phyloP scores from a whole-genome alignment of 1,140 invertebrate species.

The Dreissena rostriformis region DNA sequence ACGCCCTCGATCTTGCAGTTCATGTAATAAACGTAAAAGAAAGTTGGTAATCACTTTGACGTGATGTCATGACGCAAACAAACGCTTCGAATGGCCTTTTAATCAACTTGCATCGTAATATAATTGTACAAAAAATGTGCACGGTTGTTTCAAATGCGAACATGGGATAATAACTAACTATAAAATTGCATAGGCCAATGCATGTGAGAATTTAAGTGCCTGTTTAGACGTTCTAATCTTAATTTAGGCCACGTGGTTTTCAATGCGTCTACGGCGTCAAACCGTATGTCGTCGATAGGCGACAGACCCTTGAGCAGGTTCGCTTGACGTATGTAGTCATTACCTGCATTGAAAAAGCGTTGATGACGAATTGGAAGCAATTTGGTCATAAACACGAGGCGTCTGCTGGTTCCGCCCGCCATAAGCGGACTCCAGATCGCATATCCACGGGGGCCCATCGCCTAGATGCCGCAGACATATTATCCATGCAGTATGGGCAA shows the following conservation, averaged over 20 bases:
- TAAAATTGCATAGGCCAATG: constrained; percentile 49
- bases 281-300: constrained; percentile 56
- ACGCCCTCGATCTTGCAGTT: constrained; percentile 55
- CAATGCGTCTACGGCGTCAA: constrained; percentile 37
- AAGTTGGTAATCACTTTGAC: constrained; percentile 58
- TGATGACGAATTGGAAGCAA: constrained; percentile 47
- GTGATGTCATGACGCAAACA: constrained; percentile 51
- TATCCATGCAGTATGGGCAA: constrained; percentile 11
- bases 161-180: constrained; percentile 54
- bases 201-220: constrained; percentile 49
- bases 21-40: constrained; percentile 56
- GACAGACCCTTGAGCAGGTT: constrained; percentile 45
- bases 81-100: constrained; percentile 56
- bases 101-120: constrained; percentile 61
- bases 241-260: constrained; percentile 59
- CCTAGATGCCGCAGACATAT: constrained; percentile 45
- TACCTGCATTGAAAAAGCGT: constrained; percentile 40
- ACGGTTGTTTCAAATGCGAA: constrained; percentile 52
- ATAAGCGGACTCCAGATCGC: constrained; percentile 25
- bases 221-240: constrained; percentile 50
- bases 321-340: constrained; percentile 50
- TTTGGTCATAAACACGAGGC: constrained; percentile 48
- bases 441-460: constrained; percentile 24
- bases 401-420: constrained; percentile 36
- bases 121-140: constrained; percentile 53